Evolutionary conservation across 2,888 invertebrate genomes (phyloP).

Genomic region (Scaptomyza polygonia): DNA sequence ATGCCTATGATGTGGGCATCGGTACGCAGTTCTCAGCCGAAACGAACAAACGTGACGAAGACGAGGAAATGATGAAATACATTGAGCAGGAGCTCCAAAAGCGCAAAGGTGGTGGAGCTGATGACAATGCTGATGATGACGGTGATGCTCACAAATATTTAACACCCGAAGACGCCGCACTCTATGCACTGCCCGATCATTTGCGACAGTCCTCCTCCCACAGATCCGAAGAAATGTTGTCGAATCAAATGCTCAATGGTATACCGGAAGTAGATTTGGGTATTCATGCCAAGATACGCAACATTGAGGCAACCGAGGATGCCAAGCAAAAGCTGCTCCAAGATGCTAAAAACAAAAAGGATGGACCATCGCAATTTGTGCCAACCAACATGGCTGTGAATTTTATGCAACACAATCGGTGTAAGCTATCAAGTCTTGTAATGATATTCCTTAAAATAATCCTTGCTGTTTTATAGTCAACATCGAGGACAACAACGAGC

Average conservation of each 20-base stretch:
- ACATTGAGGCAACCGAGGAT: conserved; percentile 99
- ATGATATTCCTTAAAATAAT: background rate
- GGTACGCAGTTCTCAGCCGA: conserved; percentile 99
- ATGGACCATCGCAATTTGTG: conserved; percentile 97
- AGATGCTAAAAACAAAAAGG: conserved; percentile 95
- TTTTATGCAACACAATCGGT: conserved; percentile 98
- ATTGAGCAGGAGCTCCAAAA: conserved; percentile 95
- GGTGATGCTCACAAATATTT: conserved; percentile 87
- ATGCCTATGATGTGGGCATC: conserved; percentile 96
- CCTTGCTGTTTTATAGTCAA: conserved; percentile 88
- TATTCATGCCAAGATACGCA: conserved; percentile 99
- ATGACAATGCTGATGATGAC: conserved; percentile 83
- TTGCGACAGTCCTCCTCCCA: conserved; percentile 93
- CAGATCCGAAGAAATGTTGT: conserved; percentile 98
- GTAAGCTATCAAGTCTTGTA: conserved; percentile 85
- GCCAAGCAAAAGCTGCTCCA: conserved; percentile 96
- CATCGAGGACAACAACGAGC: conserved; percentile 89
- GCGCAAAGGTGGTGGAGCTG: conserved; percentile 88
- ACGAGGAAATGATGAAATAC: conserved; percentile 98
- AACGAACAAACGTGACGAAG: conserved; percentile 98
- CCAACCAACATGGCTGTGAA: conserved; percentile 99
- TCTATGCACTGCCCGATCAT: conserved; percentile 95
- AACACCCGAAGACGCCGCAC: conserved; percentile 95
- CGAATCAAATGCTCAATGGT: conserved; percentile 99
- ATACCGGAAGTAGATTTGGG: conserved; percentile 99